Conservation (phyloP, 2,888 invertebrate species). For the Tineola bisselliella region DNA sequence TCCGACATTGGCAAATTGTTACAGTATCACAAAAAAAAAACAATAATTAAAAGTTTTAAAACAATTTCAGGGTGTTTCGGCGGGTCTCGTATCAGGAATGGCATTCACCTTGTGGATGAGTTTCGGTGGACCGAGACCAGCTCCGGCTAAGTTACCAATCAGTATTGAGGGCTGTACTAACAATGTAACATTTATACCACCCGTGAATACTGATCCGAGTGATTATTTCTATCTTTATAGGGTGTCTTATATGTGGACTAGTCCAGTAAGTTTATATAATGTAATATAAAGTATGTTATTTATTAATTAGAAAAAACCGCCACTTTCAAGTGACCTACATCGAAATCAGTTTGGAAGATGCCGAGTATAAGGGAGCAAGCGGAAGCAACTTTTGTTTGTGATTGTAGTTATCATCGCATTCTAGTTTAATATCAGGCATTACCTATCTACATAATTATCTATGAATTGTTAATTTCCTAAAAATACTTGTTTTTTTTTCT, state of each 20-base stretch:
- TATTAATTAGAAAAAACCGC: no score
- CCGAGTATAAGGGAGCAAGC: no score
- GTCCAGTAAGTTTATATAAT: constrained; percentile 42
- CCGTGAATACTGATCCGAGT: constrained; percentile 21
- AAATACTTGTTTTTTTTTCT: not conserved
- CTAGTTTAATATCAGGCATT: no score
- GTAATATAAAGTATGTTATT: not conserved
- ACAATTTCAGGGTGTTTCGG: constrained; percentile 73
- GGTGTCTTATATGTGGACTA: constrained; percentile 79
- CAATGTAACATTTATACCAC: constrained; percentile 30
- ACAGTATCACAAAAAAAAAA: no score
- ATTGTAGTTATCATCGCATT: no score
- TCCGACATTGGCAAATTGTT: no score
- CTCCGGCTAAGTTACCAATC: constrained; percentile 63
- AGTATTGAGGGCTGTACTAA: constrained; percentile 66
- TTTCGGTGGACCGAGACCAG: constrained; percentile 81
- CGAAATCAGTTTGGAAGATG: no score
- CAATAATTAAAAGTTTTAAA: constrained; percentile 7
- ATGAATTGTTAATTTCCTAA: no score
- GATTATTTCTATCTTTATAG: constrained; percentile 74
- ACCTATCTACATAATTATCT: no score
- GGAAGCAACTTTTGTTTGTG: no score
- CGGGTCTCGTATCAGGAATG: constrained; percentile 73
- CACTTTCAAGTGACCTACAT: no score
- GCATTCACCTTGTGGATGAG: constrained; percentile 82